Conservation (phyloP, 2,797 vertebrate species). For the Mormyrus proboscirostris region DNA sequence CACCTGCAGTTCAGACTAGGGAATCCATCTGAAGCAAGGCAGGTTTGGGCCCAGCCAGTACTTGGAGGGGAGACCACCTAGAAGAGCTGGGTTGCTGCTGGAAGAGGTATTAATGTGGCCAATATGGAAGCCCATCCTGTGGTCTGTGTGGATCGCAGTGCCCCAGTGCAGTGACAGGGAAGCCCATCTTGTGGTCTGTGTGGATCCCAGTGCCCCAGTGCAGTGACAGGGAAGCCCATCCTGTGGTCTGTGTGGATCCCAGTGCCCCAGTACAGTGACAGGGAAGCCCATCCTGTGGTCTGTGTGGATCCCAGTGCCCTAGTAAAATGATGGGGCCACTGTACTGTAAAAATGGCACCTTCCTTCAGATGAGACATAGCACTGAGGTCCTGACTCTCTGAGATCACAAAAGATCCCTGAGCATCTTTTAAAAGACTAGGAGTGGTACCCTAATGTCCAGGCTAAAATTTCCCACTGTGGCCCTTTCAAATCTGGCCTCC, state of each 20-base stretch:
- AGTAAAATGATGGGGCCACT: no score
- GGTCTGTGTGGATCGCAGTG: neutral
- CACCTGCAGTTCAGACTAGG: neutral
- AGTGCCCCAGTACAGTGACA: neutral
- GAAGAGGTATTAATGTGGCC: neutral
- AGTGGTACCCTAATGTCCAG: neutral
- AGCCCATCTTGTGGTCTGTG: neutral
- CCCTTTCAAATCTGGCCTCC: neutral
- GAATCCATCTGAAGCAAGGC: neutral
- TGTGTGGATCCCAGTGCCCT: no score
- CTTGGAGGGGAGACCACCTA: neutral
- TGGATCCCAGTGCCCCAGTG: neutral
- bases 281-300: no score
- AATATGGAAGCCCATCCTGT: neutral
- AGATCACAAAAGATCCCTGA: neutral
- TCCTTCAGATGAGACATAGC: neutral
- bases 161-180: neutral
- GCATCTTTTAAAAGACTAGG: neutral
- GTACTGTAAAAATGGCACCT: neutral
- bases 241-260: neutral
- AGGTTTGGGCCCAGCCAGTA: neutral
- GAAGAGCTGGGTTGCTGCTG: neutral
- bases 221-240: neutral
- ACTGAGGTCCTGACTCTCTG: neutral
- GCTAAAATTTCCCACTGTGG: neutral